Evolutionary conservation across 2,888 invertebrate genomes (phyloP), one percentile per base, ranked within the genome.

Genomic region (Cataglyphis livida): DNA sequence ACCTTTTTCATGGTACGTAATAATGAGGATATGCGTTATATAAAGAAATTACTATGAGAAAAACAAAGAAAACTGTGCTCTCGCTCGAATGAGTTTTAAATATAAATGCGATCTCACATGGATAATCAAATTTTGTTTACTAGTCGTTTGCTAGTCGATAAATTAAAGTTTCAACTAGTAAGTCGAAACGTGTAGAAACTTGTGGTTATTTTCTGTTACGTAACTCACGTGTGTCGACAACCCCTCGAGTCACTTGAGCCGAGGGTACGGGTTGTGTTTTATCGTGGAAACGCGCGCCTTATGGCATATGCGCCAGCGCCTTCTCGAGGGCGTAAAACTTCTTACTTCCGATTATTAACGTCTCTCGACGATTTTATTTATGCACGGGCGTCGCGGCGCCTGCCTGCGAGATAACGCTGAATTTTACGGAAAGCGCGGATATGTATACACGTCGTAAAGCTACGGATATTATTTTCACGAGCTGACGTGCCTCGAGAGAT

Each of bases 81-180:
- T n/a, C 57, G 76, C 78, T 59, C 32, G 44, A 51, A 32, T 18
- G 15, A 78, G 3, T 15, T 41, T 44, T 3, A 21, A 32, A 38
- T 78, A 51, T 70, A 78, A 65, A 78, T 44, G 32, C 32, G 70
- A 78, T 59, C 41, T 38, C 44, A 35, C 82, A 83, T 82, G 71
- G 84, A 88, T 85, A 79, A 82, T 74, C 74, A 76, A 71, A 41
- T 57, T 59, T 75, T 73, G 83, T 82, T 78, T 84, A 81, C 28
- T 28, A 28, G 28, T 28, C 28, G 25, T 25, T 25, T 84, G 84
- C 85, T 75, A 78, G 82, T 85, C 83, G 87, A 89, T 88, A 92
- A 91, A 89, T 90, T 88, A 87, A 25, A 25, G 25, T 25, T 25
- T 84, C 86, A 86, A 86, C 84, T 85, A 81, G 54, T 81, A 73